Conservation (phyloP, 2,888 invertebrate genomes). For the Odontomyia ornata region DNA sequence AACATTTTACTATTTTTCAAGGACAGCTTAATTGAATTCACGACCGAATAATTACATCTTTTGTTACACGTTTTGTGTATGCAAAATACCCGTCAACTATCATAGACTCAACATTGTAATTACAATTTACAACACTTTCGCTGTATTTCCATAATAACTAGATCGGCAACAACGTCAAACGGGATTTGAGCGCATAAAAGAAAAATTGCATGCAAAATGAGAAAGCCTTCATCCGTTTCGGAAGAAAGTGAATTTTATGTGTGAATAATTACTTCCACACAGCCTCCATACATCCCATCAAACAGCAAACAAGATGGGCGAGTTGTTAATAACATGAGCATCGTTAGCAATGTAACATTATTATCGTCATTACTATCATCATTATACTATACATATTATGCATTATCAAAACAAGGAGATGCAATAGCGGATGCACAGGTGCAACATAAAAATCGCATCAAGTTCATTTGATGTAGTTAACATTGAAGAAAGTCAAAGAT, state of each 20-base stretch:
- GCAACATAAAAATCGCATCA: no score
- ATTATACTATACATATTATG: no score
- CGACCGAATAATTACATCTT: neutral
- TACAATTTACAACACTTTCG: constrained; percentile 9
- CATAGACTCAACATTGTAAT: neutral
- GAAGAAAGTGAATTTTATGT: constrained; percentile 22
- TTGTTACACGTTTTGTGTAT: neutral
- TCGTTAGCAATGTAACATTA: neutral
- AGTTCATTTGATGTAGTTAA: no score
- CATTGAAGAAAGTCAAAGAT: no score
- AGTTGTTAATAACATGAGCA: neutral
- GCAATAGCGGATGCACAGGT: no score
- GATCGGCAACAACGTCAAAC: neutral
- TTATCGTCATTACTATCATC: neutral
- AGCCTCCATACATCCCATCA: no score
- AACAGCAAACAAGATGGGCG: no score
- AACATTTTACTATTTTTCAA: neutral
- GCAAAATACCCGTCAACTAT: neutral
- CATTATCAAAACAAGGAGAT: no score
- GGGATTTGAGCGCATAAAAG: no score
- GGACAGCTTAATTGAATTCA: neutral
- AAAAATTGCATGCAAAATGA: neutral
- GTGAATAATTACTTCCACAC: neutral
- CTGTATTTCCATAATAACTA: neutral
- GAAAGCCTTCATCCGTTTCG: constrained; percentile 15